Evolutionary conservation across 2,113 vertebrate genomes (phyloP).

Genomic region (Malurus elegans): DNA sequence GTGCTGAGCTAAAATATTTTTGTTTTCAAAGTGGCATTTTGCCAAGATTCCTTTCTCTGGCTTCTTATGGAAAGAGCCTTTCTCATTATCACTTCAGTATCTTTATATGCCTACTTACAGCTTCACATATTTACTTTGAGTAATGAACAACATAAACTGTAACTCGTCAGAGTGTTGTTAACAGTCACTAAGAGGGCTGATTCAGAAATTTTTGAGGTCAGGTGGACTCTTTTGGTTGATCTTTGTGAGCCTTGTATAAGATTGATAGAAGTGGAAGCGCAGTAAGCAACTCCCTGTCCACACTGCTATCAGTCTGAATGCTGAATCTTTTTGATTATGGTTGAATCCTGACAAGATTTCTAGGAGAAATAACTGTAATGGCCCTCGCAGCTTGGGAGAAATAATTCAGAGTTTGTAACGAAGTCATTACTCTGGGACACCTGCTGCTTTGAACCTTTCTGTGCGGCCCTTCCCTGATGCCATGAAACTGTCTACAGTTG

Average conservation of each 20-base stretch:
- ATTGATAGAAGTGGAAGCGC: background rate
- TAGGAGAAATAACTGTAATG: background rate
- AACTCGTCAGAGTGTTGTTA: background rate
- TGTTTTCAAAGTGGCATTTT: background rate
- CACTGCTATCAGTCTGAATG: background rate
- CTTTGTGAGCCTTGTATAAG: background rate
- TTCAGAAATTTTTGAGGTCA: background rate
- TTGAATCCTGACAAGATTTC: background rate
- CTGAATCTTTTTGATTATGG: background rate
- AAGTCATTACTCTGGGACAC: background rate
- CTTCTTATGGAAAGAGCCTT: background rate
- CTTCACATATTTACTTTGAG: background rate
- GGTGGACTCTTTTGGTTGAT: background rate
- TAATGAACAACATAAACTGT: background rate
- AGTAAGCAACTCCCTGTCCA: background rate
- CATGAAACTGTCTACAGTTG: background rate
- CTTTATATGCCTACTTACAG: background rate
- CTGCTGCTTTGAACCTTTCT: background rate
- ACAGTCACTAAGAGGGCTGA: background rate
- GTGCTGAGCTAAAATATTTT: background rate
- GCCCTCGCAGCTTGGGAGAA: background rate
- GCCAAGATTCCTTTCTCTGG: background rate
- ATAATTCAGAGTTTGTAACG: background rate
- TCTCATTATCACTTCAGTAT: background rate
- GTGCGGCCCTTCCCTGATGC: background rate